phyloP scores from a whole-genome alignment of 2,113 vertebrate species.

The Phycodurus eques region DNA sequence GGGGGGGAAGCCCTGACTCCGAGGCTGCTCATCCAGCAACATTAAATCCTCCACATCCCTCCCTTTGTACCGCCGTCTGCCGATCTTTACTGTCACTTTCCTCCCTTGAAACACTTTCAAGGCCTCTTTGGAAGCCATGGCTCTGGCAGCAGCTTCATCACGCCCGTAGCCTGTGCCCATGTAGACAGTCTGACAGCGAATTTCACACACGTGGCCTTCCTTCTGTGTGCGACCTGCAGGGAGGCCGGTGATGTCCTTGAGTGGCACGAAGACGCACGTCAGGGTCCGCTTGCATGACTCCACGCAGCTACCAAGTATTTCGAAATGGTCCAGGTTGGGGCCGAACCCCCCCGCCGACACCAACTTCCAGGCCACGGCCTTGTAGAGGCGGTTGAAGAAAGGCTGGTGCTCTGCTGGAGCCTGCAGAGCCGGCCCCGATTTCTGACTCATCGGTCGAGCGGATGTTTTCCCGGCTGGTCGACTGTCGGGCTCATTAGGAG shows the following conservation, averaged over 20 bases:
- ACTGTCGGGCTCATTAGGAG: constrained; percentile 43
- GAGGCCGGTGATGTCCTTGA: constrained; percentile 92
- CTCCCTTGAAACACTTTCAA: constrained; percentile 94
- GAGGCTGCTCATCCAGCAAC: constrained; percentile 87
- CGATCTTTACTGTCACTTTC: constrained; percentile 91
- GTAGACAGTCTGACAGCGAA: constrained; percentile 92
- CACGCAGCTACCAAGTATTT: constrained; percentile 85
- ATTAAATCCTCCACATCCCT: constrained; percentile 92
- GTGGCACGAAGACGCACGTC: constrained; percentile 88
- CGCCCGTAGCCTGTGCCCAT: constrained; percentile 94
- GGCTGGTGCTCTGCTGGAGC: constrained; percentile 86
- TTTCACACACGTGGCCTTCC: constrained; percentile 94
- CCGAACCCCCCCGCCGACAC: constrained; percentile 94
- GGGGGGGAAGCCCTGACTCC: constrained; percentile 86
- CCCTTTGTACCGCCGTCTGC: constrained; percentile 85
- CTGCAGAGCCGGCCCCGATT: constrained; percentile 61
- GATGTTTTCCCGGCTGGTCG: constrained; percentile 23
- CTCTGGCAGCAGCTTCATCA: constrained; percentile 86
- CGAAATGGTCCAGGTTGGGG: constrained; percentile 86
- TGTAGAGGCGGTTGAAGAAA: constrained; percentile 96
- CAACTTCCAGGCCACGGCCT: constrained; percentile 94
- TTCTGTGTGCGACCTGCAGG: constrained; percentile 87
- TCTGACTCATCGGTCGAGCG: constrained; percentile 25
- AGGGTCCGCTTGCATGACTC: constrained; percentile 90
- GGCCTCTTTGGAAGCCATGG: constrained; percentile 94